Evolutionary conservation across 92 coral and sea anemone species (phyloP), one percentile per base, ranked within the genome.

Genomic region (Palythoa grandis): DNA sequence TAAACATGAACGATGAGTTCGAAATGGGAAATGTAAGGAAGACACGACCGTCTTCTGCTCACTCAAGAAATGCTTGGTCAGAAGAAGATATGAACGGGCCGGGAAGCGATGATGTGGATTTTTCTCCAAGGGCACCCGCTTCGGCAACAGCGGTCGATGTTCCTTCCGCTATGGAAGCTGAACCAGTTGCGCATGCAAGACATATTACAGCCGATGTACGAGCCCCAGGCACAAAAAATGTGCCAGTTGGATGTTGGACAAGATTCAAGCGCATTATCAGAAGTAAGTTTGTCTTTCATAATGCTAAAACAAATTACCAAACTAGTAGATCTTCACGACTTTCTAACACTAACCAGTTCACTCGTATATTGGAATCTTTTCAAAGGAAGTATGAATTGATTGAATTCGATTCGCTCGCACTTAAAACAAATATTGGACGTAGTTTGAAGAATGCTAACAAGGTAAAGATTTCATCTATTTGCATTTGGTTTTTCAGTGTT

Each of bases 171-270:
- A 97, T 97, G 99, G 97, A 94, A 72, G 93, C 94, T 6, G 99
- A 97, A 86, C 98, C 99, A 8, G 98, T 93, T 56, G 79, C 89
- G 23, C 98, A 90, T 74, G 92, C 90, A 84, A 89, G 87, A 22
- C 95, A 94, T 72, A 93, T 97, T 43, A 89, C 99, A 9, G 77
- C 99, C 35, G 99, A 97, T 71, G 98, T 87, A 5, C 98, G 99
- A 72, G 98, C 95, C 85, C 97, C 96, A 20, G 99, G 96, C 37
- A 92, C 95, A 54, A 95, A 90, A 70, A 97, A 95, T 74, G 98
- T 92, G 5, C 99, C 99, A 35, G 99, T 97, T 67, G 97, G 99
- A 43, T 94, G 97, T 80, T 92, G 99, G 98, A 95, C 95, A 29
- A 93, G 99, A 48, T 95, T 97, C 85, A 97, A 97, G 83, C 88